Evolutionary conservation across 2,888 invertebrate species (phyloP).

Genomic region (Philaethria dido): DNA sequence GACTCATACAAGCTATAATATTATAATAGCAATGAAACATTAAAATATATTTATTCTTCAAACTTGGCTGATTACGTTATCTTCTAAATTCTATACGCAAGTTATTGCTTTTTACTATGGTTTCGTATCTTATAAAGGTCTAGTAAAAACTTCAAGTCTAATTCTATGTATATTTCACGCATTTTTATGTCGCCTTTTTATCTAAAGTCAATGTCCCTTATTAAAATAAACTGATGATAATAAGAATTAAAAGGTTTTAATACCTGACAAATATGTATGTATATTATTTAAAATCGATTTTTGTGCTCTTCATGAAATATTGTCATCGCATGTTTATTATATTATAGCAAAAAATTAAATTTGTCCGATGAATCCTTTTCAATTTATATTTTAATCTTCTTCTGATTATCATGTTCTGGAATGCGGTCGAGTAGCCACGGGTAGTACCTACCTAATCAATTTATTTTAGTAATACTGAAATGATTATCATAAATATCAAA

Average conservation of each 20-base stretch:
- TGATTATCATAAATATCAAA: not conserved
- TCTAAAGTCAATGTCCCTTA: not conserved
- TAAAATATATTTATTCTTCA: no score
- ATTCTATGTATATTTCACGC: no score
- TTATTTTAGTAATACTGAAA: constrained; percentile 5
- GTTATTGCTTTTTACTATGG: no score
- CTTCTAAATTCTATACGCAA: no score
- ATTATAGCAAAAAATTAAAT: constrained; percentile 10
- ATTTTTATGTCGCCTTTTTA: no score
- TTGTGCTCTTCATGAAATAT: constrained; percentile 1
- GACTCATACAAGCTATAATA: no score
- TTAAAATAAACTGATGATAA: not conserved
- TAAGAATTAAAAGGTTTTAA: not conserved
- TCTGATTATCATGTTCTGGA: constrained; percentile 1
- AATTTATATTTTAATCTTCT: constrained; percentile 6
- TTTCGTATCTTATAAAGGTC: no score
- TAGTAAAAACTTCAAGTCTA: no score
- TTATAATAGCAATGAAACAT: no score
- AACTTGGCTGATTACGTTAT: no score
- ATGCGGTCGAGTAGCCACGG: not conserved
- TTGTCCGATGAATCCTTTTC: not conserved
- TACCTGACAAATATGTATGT: not conserved
- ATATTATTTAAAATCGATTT: not conserved
- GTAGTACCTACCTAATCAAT: not conserved
- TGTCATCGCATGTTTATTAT: constrained; percentile 5